These are phyloP conservation scores for Andrena hattorfiana DNA, from an alignment of 2,888 invertebrate genomes.

Conservation along the genomic window DNA sequence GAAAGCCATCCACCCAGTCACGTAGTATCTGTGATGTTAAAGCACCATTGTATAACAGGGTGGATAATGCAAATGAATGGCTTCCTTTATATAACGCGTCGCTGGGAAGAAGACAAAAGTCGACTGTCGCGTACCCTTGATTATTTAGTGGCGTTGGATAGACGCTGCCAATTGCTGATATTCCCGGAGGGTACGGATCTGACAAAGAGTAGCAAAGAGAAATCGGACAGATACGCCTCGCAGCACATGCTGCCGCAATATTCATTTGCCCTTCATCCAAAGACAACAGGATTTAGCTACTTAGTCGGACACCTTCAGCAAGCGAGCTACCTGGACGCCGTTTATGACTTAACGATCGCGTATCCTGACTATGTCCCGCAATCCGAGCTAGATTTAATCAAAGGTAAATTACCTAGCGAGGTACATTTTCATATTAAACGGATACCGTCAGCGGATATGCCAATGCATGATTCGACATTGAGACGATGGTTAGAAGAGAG, in stretches of 20 bases:
- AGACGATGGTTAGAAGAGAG: slow-evolving; percentile 88
- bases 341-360: slow-evolving; percentile 95
- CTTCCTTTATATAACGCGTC: slow-evolving; percentile 93
- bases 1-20: not conserved
- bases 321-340: slow-evolving; percentile 89
- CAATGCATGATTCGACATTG: slow-evolving; percentile 87
- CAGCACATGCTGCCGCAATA: slow-evolving; percentile 89
- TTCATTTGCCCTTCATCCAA: slow-evolving; percentile 93
- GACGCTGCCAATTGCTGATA: slow-evolving; percentile 90
- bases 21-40: not conserved
- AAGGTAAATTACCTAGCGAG: slow-evolving; percentile 90
- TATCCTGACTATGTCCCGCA: slow-evolving; percentile 92
- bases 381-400: slow-evolving; percentile 90
- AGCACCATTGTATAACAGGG: slow-evolving; percentile 85
- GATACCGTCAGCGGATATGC: slow-evolving; percentile 87
- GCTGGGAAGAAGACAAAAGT: slow-evolving; percentile 91
- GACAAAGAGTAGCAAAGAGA: slow-evolving; percentile 88
- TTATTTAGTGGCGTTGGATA: slow-evolving; percentile 89
- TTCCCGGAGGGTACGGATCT: slow-evolving; percentile 97
- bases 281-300: slow-evolving; percentile 92
- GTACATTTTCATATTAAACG: slow-evolving; percentile 92
- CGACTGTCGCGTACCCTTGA: slow-evolving; percentile 89
- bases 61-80: slow-evolving; percentile 96
- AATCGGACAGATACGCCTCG: slow-evolving; percentile 90
- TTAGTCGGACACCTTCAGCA: slow-evolving; percentile 87